These are phyloP conservation scores for Chamaetylas fuelleborni DNA, from an alignment of 2,113 vertebrate species.

Conservation along the genomic window DNA sequence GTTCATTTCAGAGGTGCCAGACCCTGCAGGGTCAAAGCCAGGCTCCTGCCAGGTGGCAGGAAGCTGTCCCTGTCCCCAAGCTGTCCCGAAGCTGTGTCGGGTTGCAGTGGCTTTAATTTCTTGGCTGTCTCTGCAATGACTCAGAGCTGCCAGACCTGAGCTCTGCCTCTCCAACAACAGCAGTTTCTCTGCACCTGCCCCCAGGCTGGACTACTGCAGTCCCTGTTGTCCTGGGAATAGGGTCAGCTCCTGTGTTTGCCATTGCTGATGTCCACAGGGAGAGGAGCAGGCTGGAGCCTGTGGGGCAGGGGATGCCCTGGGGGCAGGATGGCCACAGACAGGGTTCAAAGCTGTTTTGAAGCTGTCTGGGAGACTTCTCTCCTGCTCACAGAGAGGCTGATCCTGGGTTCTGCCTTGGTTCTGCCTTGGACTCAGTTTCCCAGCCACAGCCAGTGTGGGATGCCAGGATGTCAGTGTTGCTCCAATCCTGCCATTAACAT, in stretches of 20 bases:
- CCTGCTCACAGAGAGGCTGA: not conserved
- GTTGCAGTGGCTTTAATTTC: slow-evolving; percentile 11
- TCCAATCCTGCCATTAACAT: not conserved
- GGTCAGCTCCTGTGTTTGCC: not conserved
- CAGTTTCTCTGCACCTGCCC: not conserved
- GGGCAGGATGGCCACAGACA: not conserved
- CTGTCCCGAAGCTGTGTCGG: not conserved
- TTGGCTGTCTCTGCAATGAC: slow-evolving; percentile 38
- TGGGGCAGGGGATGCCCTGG: not conserved
- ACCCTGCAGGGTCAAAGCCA: not conserved
- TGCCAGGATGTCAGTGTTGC: not conserved
- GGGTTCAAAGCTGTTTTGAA: not conserved
- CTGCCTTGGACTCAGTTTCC: not conserved
- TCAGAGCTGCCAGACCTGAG: slow-evolving; percentile 41
- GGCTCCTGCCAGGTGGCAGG: not conserved
- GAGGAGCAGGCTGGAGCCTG: not conserved
- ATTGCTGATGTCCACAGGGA: not conserved
- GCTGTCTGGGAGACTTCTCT: not conserved
- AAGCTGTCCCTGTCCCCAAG: not conserved
- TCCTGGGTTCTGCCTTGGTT: not conserved
- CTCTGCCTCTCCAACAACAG: not conserved
- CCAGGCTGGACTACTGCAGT: not conserved
- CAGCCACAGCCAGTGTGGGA: not conserved
- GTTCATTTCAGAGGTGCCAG: not conserved
- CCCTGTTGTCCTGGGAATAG: not conserved